These are phyloP conservation scores for Apotomis turbidana DNA, from an alignment of 2,888 invertebrate species.

Conservation along the genomic window DNA sequence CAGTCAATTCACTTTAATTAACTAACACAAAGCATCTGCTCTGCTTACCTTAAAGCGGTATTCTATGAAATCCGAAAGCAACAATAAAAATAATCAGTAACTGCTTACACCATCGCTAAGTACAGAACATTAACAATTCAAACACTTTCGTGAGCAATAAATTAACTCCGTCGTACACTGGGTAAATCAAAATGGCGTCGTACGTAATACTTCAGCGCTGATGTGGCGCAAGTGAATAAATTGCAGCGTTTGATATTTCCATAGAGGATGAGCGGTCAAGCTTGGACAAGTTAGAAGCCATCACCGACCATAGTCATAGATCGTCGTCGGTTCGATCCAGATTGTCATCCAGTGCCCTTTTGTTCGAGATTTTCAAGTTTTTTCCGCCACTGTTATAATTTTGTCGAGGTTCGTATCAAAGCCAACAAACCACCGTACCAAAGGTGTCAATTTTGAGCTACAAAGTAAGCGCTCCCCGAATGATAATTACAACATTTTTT, in stretches of 20 bases:
- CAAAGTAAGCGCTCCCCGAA: no score
- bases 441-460: no score
- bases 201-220: slow-evolving; percentile 62
- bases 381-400: no score
- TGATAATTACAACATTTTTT: no score
- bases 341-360: no score
- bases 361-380: no score
- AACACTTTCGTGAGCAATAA: slow-evolving; percentile 77
- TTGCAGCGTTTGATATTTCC: neutral
- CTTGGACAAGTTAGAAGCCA: no score
- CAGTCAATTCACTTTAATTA: slow-evolving; percentile 18
- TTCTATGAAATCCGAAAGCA: slow-evolving; percentile 36
- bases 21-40: slow-evolving; percentile 22
- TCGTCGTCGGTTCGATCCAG: no score
- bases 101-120: slow-evolving; percentile 56
- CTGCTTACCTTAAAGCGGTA: slow-evolving; percentile 10
- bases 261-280: no score
- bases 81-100: slow-evolving; percentile 53
- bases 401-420: no score
- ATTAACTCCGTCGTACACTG: slow-evolving; percentile 68
- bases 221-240: slow-evolving; percentile 19
- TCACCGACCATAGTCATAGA: no score
- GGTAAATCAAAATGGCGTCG: slow-evolving; percentile 74
- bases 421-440: no score
- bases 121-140: slow-evolving; percentile 77